Base-by-base conservation (phyloP, 1,140 invertebrate genomes). In the Aphelenchoides avenae region DNA sequence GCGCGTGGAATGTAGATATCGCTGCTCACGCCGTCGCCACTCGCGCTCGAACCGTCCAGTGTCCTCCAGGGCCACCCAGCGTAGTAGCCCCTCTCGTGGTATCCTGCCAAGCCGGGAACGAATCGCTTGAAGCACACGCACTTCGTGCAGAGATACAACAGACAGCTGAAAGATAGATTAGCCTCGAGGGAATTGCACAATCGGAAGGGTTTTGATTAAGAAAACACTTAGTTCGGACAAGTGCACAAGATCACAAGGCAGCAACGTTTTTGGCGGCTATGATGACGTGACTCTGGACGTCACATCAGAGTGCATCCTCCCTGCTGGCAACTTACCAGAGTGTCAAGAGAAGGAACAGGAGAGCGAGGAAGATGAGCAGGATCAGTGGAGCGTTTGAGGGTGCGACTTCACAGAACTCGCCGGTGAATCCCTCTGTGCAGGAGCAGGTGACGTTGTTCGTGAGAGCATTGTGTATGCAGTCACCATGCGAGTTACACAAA, bases 1-100 rank as follows among this genome's bases (percentile, higher is more conserved):
- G 73, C 72, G 29, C 73, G 71, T 26, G 73, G 73, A 62, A 75
- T 75, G 63, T 75, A 75, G 15, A 73, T 46, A 36, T 71, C 55
- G 22, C 55, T 71, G 31, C 55, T 59, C 33, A 74, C 73, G 41
- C 73, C 71, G 33, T 61, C 73, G 22, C 75, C 75, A 42, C 66
- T 71, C 33, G 77, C 73, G 52, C 70, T 73, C 7, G 75, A 77
- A 26, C 66, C 68, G 53, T 77, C 75, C 5, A 75, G 54, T 13
- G 74, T 71, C 15, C 56, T 40, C 72, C 72, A 73, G 31, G 73
- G 70, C 62, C 71, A 75, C 22, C 37, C 64, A n/a, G 29, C 57
- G 43, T 48, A 36, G 36, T 62, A 42, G 18, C 64, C 58, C 22
- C 39, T 49, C 30, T 55, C 43, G 11, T 43, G 51, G n/a, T 57